phyloP scores from a whole-genome alignment of 2,888 invertebrate species.

The Myathropa florea region DNA sequence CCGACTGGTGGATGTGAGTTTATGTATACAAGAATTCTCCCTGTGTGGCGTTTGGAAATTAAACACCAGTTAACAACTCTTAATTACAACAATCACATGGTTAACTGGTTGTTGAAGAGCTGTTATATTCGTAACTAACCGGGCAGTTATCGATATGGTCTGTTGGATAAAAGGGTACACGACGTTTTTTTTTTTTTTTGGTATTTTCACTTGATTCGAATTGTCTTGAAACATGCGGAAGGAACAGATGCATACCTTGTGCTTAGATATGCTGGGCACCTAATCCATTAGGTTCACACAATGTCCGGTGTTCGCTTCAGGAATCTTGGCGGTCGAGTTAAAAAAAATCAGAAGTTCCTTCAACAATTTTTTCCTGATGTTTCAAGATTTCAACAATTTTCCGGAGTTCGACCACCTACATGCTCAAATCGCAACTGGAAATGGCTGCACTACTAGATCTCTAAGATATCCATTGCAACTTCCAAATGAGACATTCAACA shows the following conservation, averaged over 20 bases:
- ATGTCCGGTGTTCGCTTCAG: background rate
- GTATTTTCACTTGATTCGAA: background rate
- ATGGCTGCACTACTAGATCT: too few relatives aligned
- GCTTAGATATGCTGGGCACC: background rate
- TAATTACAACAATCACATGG: conserved; percentile 42
- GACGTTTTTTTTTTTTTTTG: background rate
- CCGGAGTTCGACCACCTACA: too few relatives aligned
- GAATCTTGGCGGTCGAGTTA: background rate
- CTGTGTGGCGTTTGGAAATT: conserved; percentile 57
- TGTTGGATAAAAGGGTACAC: background rate
- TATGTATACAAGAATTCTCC: conserved; percentile 27
- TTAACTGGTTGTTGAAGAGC: conserved; percentile 19
- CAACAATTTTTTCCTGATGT: too few relatives aligned
- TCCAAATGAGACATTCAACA: too few relatives aligned
- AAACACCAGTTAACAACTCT: conserved; percentile 46
- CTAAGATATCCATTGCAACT: too few relatives aligned
- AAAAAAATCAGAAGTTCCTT: too few relatives aligned
- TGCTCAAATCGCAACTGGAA: too few relatives aligned
- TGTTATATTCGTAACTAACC: background rate
- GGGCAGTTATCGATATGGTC: background rate
- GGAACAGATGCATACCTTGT: conserved; percentile 15
- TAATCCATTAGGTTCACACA: background rate
- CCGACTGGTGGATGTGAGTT: background rate
- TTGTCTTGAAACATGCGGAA: conserved; percentile 25
- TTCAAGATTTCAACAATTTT: too few relatives aligned